Evolutionary conservation across 2,888 invertebrate genomes (phyloP).

Genomic region (Gandaritis pyraliata): DNA sequence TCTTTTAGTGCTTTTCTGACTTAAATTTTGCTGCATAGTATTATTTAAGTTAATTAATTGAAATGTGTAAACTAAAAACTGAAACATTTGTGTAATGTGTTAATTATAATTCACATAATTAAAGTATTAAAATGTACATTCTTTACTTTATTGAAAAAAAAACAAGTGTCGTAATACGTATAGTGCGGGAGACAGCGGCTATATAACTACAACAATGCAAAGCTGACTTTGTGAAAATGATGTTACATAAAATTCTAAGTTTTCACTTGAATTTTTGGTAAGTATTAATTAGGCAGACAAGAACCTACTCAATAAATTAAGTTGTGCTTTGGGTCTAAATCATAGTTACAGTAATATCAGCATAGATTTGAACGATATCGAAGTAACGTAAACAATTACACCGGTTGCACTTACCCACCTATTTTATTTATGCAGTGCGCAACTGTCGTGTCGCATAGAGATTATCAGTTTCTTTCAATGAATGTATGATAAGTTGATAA

Average conservation of each 20-base stretch:
- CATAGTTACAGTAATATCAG: too few relatives aligned
- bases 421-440: not conserved
- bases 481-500: not conserved
- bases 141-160: not conserved
- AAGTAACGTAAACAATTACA: not conserved
- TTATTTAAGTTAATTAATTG: constrained; percentile 22
- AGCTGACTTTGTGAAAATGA: not conserved
- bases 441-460: constrained; percentile 1
- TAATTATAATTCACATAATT: constrained; percentile 14
- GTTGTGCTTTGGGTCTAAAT: too few relatives aligned
- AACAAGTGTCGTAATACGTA: not conserved
- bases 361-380: too few relatives aligned
- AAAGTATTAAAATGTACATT: constrained; percentile 7
- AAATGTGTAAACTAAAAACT: constrained; percentile 23
- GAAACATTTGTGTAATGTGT: constrained; percentile 18
- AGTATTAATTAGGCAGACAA: too few relatives aligned
- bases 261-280: too few relatives aligned
- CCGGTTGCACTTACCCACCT: not conserved
- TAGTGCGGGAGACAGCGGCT: constrained; percentile 1
- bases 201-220: not conserved
- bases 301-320: too few relatives aligned
- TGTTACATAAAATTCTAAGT: too few relatives aligned
- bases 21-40: constrained; percentile 20
- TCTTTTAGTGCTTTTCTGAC: constrained; percentile 69
- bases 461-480: constrained; percentile 5